These are phyloP conservation scores for Euspilapteryx auroguttella DNA, from an alignment of 2,888 invertebrate species.

Conservation along the genomic window DNA sequence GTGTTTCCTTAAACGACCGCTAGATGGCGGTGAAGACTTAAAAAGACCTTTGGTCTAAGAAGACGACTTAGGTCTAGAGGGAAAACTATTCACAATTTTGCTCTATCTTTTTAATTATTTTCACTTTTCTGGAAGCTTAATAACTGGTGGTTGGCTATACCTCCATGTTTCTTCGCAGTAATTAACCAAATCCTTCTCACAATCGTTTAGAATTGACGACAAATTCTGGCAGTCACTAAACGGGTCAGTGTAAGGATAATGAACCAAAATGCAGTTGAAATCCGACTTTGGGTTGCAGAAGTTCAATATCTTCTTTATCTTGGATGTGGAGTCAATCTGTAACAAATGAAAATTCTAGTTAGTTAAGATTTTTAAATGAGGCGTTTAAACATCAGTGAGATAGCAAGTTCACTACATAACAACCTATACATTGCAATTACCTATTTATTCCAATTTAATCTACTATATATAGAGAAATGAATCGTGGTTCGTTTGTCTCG, in stretches of 20 bases:
- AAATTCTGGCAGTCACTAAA: constrained; percentile 41
- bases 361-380: constrained; percentile 1
- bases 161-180: constrained; percentile 70
- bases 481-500: too few species aligned
- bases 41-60: too few species aligned
- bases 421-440: too few species aligned
- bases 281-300: constrained; percentile 39
- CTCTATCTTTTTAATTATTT: too few species aligned
- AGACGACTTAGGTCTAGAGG: too few species aligned
- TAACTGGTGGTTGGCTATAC: constrained; percentile 63
- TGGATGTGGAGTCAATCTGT: constrained; percentile 61
- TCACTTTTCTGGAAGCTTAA: constrained; percentile 68
- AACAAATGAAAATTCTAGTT: constrained; percentile 18
- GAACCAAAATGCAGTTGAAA: constrained; percentile 60
- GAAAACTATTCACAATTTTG: too few species aligned
- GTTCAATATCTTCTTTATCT: constrained; percentile 46
- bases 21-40: too few species aligned
- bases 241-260: constrained; percentile 49
- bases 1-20: too few species aligned
- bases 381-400: too few species aligned
- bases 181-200: constrained; percentile 66
- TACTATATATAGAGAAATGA: too few species aligned
- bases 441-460: too few species aligned
- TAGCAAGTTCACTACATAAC: too few species aligned
- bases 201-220: constrained; percentile 53